phyloP scores from a whole-genome alignment of 1,140 invertebrate species.

The Drosophila nigrodunni region DNA sequence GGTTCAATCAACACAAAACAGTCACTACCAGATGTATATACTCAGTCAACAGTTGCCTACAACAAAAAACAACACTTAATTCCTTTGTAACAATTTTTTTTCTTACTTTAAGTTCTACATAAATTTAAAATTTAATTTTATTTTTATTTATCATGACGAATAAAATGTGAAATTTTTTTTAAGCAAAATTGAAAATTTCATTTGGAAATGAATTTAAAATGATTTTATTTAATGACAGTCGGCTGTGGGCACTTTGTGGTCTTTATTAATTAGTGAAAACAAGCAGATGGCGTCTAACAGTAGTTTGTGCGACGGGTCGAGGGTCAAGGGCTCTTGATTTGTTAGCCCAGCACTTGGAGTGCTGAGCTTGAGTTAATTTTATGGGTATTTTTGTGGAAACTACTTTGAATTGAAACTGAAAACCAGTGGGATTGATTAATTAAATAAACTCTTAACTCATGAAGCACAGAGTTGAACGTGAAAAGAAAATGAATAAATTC shows the following conservation, averaged over 20 bases:
- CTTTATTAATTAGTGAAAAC: slow-evolving; percentile 38
- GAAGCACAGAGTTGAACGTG: too few relatives aligned
- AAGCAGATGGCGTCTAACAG: slow-evolving; percentile 8
- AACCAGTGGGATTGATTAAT: too few relatives aligned
- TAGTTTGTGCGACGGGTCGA: not conserved
- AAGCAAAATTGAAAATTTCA: not conserved
- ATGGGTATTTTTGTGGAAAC: too few relatives aligned
- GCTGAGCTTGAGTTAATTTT: too few relatives aligned
- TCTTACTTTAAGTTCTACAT: slow-evolving; percentile 7
- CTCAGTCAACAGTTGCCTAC: slow-evolving; percentile 11
- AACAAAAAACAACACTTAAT: slow-evolving; percentile 5
- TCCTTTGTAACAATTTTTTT: slow-evolving; percentile 18
- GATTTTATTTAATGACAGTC: too few relatives aligned
- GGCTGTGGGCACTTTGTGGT: slow-evolving; percentile 4
- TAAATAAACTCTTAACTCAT: too few relatives aligned
- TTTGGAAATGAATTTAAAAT: not conserved
- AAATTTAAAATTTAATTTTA: slow-evolving; percentile 45
- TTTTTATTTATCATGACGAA: slow-evolving; percentile 23
- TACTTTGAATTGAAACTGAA: too few relatives aligned
- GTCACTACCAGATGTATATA: not conserved
- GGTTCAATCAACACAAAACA: slow-evolving; percentile 39
- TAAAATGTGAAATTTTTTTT: not conserved
- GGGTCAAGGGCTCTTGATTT: too few relatives aligned
- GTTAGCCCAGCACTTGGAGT: too few relatives aligned
- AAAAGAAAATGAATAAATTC: too few relatives aligned